phyloP scores from a whole-genome alignment of 2,888 invertebrate species.

The Cenopis cana region DNA sequence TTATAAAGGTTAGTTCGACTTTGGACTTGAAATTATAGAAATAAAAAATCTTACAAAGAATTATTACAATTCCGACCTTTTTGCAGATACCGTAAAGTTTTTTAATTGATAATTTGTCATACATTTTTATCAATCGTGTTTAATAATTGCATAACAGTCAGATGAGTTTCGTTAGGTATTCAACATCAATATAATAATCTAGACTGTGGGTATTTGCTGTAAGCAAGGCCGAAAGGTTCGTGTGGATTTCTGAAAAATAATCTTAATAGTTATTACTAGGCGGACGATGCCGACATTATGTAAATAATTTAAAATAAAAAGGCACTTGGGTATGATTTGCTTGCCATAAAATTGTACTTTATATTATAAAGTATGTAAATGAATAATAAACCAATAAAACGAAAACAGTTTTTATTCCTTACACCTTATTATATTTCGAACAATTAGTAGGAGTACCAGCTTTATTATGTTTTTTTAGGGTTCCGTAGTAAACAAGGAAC shows the following conservation, averaged over 20 bases:
- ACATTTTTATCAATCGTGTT: background rate
- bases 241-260: background rate
- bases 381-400: slow-evolving; percentile 39
- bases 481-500: no score
- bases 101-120: background rate
- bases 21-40: no score
- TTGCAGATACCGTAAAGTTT: background rate
- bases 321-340: slow-evolving; percentile 45
- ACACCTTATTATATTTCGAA: slow-evolving; percentile 3
- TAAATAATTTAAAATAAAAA: slow-evolving; percentile 29
- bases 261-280: background rate
- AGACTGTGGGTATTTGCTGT: background rate
- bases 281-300: background rate
- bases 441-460: background rate
- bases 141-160: no score
- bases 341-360: slow-evolving; percentile 54
- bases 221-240: no score
- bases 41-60: no score
- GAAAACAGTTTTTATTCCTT: slow-evolving; percentile 30
- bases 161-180: background rate
- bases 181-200: background rate
- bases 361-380: slow-evolving; percentile 47
- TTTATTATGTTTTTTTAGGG: background rate
- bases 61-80: no score
- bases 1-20: background rate